These are phyloP conservation scores for Danionella dracula DNA, from an alignment of 2,797 vertebrate genomes.

Conservation along the genomic window DNA sequence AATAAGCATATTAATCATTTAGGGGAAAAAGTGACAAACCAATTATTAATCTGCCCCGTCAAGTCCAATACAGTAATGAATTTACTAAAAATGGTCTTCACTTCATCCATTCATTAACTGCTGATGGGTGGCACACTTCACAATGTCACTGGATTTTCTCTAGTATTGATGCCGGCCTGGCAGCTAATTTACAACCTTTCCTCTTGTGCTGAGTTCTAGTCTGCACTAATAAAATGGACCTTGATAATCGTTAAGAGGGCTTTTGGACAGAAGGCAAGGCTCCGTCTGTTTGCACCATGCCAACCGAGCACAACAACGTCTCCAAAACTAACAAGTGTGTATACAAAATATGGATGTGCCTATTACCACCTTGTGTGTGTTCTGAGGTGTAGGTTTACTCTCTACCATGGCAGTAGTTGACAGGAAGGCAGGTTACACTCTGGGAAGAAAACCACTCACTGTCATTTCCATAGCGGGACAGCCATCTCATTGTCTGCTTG, in stretches of 20 bases:
- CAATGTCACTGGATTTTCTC: conserved; percentile 70
- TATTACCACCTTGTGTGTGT: conserved; percentile 10
- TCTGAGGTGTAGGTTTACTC: conserved; percentile 10
- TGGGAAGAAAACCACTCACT: conserved; percentile 9
- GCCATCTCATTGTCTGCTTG: conserved; percentile 1
- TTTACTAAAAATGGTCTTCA: conserved; percentile 77
- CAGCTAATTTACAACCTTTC: conserved; percentile 60
- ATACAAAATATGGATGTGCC: conserved; percentile 6
- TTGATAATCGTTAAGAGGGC: conserved; percentile 50
- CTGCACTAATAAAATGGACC: conserved; percentile 55
- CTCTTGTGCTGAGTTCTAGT: conserved; percentile 44
- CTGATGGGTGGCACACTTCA: conserved; percentile 76
- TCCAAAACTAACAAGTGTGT: conserved; percentile 31
- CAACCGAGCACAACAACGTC: conserved; percentile 22
- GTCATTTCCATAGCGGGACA: conserved; percentile 11
- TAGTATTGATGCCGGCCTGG: conserved; percentile 63
- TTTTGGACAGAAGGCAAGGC: conserved; percentile 34
- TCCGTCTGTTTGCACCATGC: conserved; percentile 27
- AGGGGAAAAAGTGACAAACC: conserved; percentile 70
- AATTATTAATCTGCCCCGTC: conserved; percentile 80
- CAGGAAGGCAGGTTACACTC: conserved; percentile 15
- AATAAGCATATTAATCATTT: conserved; percentile 80
- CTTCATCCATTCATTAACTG: conserved; percentile 81
- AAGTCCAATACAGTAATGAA: conserved; percentile 80
- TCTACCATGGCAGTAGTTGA: conserved; percentile 14